Percentiles rank a stretch among this genome's conserved stretches.
Conservation (phyloP, 1,140 invertebrate species). For the Chrysopa pallens region DNA sequence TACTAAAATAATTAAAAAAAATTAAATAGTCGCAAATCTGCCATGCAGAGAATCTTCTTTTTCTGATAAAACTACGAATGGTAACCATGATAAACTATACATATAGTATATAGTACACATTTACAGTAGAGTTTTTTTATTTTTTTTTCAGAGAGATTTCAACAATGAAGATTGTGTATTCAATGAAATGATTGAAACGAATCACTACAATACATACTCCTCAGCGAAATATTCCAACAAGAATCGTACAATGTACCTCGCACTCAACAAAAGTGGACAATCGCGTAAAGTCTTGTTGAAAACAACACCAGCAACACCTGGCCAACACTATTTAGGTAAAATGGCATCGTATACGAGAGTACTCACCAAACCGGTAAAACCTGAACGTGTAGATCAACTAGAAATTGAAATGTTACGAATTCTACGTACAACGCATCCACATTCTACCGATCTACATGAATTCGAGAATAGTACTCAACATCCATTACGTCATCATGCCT, state of each 20-base stretch:
- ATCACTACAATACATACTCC: slow-evolving; percentile 73
- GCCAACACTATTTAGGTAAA: slow-evolving; percentile 45
- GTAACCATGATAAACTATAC: too few relatives aligned
- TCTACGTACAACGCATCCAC: slow-evolving; percentile 12
- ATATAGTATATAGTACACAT: too few relatives aligned
- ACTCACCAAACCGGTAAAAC: slow-evolving; percentile 40
- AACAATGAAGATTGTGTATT: slow-evolving; percentile 61
- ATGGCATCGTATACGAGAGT: slow-evolving; percentile 48
- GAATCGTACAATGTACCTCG: slow-evolving; percentile 53
- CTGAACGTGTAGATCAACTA: slow-evolving; percentile 30
- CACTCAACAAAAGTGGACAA: slow-evolving; percentile 48
- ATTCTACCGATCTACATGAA: slow-evolving; percentile 4
- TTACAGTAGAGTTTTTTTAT: slow-evolving; percentile 10
- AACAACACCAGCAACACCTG: too few relatives aligned
- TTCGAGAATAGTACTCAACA: background rate
- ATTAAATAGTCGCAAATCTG: too few relatives aligned
- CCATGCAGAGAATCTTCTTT: too few relatives aligned
- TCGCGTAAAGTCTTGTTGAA: slow-evolving; percentile 50
- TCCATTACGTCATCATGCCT: slow-evolving; percentile 1
- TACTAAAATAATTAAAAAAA: too few relatives aligned
- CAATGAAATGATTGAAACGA: slow-evolving; percentile 65
- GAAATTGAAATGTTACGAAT: slow-evolving; percentile 7
- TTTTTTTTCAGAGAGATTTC: slow-evolving; percentile 60
- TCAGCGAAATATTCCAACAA: slow-evolving; percentile 52
- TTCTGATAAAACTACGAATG: too few relatives aligned